phyloP scores from a whole-genome alignment of 2,797 vertebrate species.

The Hypotaenidia philippensis region DNA sequence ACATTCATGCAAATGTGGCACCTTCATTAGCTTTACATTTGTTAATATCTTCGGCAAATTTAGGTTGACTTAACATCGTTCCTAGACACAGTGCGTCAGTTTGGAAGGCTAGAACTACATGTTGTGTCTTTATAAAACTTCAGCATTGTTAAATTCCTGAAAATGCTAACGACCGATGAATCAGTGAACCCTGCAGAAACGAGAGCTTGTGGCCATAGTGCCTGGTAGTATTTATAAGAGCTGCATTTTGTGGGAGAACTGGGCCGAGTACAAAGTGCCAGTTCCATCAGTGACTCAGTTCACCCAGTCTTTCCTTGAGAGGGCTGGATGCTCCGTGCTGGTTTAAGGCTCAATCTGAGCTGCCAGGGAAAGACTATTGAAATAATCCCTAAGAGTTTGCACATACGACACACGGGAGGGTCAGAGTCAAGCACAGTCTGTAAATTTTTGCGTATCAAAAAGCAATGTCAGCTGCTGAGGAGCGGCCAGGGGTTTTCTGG shows the following conservation, averaged over 20 bases:
- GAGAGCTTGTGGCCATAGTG: conserved; percentile 69
- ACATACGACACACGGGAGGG: conserved; percentile 66
- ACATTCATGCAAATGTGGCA: conserved; percentile 66
- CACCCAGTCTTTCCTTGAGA: conserved; percentile 67
- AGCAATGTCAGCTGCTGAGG: conserved; percentile 42
- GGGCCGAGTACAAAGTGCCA: conserved; percentile 60
- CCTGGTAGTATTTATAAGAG: conserved; percentile 75
- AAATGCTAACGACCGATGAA: conserved; percentile 67
- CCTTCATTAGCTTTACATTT: conserved; percentile 67
- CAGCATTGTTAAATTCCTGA: conserved; percentile 59
- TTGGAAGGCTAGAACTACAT: conserved; percentile 61
- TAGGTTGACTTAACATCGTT: conserved; percentile 65
- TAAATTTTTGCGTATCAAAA: conserved; percentile 76
- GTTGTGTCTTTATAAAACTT: conserved; percentile 54
- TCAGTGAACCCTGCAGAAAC: conserved; percentile 67
- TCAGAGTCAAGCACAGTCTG: conserved; percentile 75
- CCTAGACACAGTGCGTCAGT: conserved; percentile 55
- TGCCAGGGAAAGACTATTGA: conserved; percentile 57
- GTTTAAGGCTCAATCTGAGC: conserved; percentile 62
- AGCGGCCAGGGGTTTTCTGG: conserved; percentile 50
- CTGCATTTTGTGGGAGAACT: conserved; percentile 73
- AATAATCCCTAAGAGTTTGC: conserved; percentile 67
- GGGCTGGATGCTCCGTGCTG: conserved; percentile 68
- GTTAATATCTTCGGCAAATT: conserved; percentile 62
- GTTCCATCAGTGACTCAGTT: conserved; percentile 62